Percentiles rank a stretch among this genome's conserved stretches.
phyloP scores from a whole-genome alignment of 2,113 vertebrate genomes.

The Sebastes fasciatus region DNA sequence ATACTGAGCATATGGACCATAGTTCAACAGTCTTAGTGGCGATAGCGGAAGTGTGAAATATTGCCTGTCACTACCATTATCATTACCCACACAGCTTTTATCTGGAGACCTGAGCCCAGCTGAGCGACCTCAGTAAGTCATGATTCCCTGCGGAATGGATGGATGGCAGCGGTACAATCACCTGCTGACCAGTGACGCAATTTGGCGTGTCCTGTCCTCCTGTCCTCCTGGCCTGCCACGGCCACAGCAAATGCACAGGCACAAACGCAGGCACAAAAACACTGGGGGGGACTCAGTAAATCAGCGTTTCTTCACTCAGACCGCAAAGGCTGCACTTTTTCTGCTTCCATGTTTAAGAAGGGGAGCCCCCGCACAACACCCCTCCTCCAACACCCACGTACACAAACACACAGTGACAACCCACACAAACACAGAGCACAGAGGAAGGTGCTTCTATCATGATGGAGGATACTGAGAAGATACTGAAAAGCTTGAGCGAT shows the following conservation, averaged over 20 bases:
- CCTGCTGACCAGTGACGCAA: conserved; percentile 19
- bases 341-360: conserved; percentile 49
- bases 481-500: conserved; percentile 24
- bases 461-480: background rate
- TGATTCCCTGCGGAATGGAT: conserved; percentile 3
- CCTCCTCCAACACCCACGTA: background rate
- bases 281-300: background rate
- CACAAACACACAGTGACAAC: background rate
- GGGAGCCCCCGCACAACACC: background rate
- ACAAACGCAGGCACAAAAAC: background rate
- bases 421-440: background rate
- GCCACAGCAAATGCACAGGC: background rate
- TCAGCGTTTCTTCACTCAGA: conserved; percentile 19
- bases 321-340: conserved; percentile 58
- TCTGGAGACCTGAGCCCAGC: background rate
- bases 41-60: background rate
- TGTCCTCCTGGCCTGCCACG: background rate
- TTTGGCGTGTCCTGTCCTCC: conserved; percentile 29
- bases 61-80: background rate
- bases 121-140: conserved; percentile 2
- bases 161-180: conserved; percentile 24
- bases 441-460: background rate
- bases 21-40: background rate
- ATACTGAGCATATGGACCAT: conserved; percentile 1
- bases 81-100: background rate